These are phyloP conservation scores for Fratercula arctica DNA, from an alignment of 2,797 vertebrate species.

Conservation along the genomic window DNA sequence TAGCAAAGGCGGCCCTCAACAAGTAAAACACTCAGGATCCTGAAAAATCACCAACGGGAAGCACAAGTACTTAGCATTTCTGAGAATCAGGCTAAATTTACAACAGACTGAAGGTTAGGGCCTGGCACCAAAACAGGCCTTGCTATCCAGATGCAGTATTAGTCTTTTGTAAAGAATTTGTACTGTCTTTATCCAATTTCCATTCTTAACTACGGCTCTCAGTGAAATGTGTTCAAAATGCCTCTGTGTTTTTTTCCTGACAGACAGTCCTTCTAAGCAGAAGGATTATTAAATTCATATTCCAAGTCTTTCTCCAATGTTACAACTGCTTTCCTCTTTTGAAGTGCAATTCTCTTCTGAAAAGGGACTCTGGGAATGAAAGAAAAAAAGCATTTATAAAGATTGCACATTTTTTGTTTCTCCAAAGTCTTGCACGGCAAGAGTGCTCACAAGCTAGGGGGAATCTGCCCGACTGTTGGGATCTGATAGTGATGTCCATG, in stretches of 20 bases:
- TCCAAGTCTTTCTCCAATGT: neutral
- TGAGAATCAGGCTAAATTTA: constrained; percentile 39
- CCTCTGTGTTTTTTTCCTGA: neutral
- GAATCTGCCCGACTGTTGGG: neutral
- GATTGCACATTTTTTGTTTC: neutral
- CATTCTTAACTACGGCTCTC: constrained; percentile 21
- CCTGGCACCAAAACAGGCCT: constrained; percentile 33
- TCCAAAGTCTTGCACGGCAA: neutral
- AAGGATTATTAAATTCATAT: constrained; percentile 26
- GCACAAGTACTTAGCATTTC: constrained; percentile 15
- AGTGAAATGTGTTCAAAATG: constrained; percentile 5
- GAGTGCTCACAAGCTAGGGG: rapidly evolving
- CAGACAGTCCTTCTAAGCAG: constrained; percentile 7
- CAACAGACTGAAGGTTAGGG: constrained; percentile 10
- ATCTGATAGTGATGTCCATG: neutral
- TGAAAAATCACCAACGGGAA: constrained; percentile 11
- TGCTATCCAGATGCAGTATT: constrained; percentile 47
- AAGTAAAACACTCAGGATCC: neutral
- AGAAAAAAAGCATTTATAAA: neutral
- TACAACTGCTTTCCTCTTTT: neutral
- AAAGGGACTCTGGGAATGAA: neutral
- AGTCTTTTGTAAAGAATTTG: constrained; percentile 59
- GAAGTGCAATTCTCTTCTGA: neutral
- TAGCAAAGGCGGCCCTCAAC: neutral
- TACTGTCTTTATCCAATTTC: constrained; percentile 51